Evolutionary conservation across 2,888 invertebrate genomes (phyloP), one percentile per base, ranked within the genome.

Genomic region (Suillia variegata): DNA sequence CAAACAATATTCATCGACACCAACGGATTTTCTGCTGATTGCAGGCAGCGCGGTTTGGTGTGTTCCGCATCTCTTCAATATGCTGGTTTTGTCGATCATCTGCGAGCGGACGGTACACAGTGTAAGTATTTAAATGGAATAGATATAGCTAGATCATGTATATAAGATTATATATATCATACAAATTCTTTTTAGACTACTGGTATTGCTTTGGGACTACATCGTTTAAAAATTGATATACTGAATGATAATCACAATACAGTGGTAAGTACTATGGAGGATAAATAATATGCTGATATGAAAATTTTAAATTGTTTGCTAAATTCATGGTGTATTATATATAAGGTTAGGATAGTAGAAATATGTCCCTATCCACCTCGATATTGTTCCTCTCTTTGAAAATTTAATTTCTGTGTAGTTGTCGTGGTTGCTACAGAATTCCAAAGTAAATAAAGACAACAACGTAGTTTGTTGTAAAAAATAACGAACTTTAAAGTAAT

Each of bases 241-340:
- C 69, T 73, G 17, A 81, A 83, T 59, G 72, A 78, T 22, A 74
- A 77, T 60, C 76, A 83, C 22, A 83, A 83, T 63, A 74, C 76
- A 0, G 70, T 82, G 64, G 83, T 83, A 65, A 75, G 1, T 38
- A 13, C 8, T 47, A 22, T 10, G 13, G 3, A 4, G 21, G 6
- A 2, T 12, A 18, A 15, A 18, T 17, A 47, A 18, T 47, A 15
- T 17, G 47, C 31, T 8, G 31, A 31, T 12, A 6, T 8, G 38
- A 38, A n/a, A 38, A 5, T 49, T 49, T 6, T 10, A 26, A 42
- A 38, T 1, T 6, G 8, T 54, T 18, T 15, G 4, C 1, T 6
- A 26, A 26, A 26, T 26, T 6, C 26, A 26, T 6, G 5, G 5
- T 26, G 26, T 10, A 26, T 26, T 26, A 10, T 26, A 10, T 26